Evolutionary conservation across 2,888 invertebrate genomes (phyloP).

Genomic region (Eupithecia subfuscata): DNA sequence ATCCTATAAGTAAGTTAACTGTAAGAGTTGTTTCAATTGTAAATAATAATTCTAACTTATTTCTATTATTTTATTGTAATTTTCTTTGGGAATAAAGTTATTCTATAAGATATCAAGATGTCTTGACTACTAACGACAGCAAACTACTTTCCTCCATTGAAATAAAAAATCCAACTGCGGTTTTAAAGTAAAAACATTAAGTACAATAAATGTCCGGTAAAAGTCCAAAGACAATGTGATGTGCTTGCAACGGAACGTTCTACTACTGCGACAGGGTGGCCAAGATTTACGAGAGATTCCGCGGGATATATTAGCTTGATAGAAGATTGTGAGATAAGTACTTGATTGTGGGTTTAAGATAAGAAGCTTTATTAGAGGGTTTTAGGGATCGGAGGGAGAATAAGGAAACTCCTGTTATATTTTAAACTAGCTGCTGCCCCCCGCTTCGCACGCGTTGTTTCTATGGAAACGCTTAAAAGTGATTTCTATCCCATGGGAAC

Average conservation of each 20-base stretch:
- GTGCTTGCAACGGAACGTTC: constrained; percentile 34
- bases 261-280: constrained; percentile 27
- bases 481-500: no score
- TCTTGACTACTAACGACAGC: neutral
- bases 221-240: constrained; percentile 37
- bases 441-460: no score
- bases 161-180: constrained; percentile 13
- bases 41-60: no score
- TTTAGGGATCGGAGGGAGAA: neutral
- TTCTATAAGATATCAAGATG: neutral
- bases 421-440: no score
- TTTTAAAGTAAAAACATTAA: constrained; percentile 13
- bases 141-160: neutral
- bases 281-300: constrained; percentile 27
- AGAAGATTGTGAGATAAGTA: constrained; percentile 6
- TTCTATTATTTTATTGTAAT: no score
- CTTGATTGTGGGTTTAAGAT: constrained; percentile 20
- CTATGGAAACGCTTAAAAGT: no score
- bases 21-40: no score
- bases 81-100: no score
- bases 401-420: neutral
- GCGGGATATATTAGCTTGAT: constrained; percentile 23
- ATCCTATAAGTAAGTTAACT: no score
- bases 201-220: constrained; percentile 36
- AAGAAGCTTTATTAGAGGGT: constrained; percentile 1